These are phyloP conservation scores for Polydrusus pterygomalis DNA, from an alignment of 2,888 invertebrate genomes.

Conservation along the genomic window DNA sequence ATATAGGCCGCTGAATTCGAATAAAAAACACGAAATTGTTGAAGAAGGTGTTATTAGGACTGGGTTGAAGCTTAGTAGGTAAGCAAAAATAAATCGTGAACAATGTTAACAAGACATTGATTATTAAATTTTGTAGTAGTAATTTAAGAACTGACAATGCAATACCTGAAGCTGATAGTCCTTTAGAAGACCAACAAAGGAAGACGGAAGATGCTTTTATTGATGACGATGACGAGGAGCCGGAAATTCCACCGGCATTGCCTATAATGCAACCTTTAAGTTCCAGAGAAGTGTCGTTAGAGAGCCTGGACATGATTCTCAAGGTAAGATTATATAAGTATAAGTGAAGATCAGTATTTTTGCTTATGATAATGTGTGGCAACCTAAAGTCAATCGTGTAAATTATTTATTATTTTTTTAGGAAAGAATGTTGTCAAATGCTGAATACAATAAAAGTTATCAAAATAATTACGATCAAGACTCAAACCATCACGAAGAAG, in stretches of 20 bases:
- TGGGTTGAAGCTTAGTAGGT: conserved; percentile 73
- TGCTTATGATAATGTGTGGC: no score
- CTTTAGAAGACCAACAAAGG: conserved; percentile 53
- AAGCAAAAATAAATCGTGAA: neutral
- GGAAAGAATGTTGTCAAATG: conserved; percentile 77
- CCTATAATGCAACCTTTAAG: conserved; percentile 86
- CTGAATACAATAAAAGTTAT: conserved; percentile 67
- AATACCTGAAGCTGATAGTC: conserved; percentile 66
- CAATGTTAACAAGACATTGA: neutral
- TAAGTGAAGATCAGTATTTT: no score
- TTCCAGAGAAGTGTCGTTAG: conserved; percentile 88
- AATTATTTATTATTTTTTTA: conserved; percentile 60
- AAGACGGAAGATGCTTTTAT: conserved; percentile 72
- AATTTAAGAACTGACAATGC: conserved; percentile 58
- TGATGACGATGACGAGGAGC: conserved; percentile 86
- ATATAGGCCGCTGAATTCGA: conserved; percentile 72
- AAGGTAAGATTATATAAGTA: no score
- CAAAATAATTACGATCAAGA: conserved; percentile 74
- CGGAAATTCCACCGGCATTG: conserved; percentile 87
- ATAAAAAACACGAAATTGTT: conserved; percentile 74
- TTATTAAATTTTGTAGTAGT: conserved; percentile 15
- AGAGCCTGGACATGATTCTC: conserved; percentile 85
- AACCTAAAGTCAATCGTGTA: neutral
- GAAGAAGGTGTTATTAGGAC: conserved; percentile 78
- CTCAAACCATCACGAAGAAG: conserved; percentile 74